phyloP scores from a whole-genome alignment of 2,113 vertebrate genomes.

The Apaloderma vittatum region DNA sequence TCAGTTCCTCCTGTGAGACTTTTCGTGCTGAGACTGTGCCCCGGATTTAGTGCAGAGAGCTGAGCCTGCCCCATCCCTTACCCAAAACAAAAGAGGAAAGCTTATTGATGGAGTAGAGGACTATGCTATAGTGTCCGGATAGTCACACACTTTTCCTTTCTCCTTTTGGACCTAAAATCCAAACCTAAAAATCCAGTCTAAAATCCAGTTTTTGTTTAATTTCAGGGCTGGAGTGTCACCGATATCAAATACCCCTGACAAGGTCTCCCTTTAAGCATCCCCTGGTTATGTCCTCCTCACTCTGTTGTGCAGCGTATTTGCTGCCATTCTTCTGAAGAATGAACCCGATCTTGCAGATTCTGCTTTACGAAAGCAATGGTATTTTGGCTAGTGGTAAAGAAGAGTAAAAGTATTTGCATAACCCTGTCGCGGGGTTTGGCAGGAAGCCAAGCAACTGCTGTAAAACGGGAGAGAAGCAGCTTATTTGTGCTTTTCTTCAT shows the following conservation, averaged over 20 bases:
- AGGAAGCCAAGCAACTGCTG: constrained; percentile 27
- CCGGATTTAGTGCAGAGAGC: not conserved
- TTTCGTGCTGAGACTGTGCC: not conserved
- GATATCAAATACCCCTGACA: not conserved
- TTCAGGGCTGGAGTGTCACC: not conserved
- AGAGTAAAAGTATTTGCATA: constrained; percentile 35
- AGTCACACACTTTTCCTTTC: not conserved
- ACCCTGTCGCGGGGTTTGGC: not conserved
- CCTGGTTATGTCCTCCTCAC: not conserved
- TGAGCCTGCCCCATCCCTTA: not conserved
- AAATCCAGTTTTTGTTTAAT: not conserved
- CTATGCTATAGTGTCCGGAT: not conserved
- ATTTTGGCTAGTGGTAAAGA: constrained; percentile 43
- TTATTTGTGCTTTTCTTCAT: not conserved
- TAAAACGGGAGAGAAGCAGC: not conserved
- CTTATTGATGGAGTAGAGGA: not conserved
- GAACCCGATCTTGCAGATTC: not conserved
- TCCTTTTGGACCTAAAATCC: not conserved
- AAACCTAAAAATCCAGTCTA: not conserved
- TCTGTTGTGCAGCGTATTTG: not conserved
- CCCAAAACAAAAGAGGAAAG: not conserved
- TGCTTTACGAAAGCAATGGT: not conserved
- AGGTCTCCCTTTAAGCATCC: not conserved
- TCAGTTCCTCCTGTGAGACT: not conserved
- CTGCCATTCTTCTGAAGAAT: not conserved